Base-by-base conservation (phyloP, 2,888 invertebrate genomes). In the Laspeyria flexula region DNA sequence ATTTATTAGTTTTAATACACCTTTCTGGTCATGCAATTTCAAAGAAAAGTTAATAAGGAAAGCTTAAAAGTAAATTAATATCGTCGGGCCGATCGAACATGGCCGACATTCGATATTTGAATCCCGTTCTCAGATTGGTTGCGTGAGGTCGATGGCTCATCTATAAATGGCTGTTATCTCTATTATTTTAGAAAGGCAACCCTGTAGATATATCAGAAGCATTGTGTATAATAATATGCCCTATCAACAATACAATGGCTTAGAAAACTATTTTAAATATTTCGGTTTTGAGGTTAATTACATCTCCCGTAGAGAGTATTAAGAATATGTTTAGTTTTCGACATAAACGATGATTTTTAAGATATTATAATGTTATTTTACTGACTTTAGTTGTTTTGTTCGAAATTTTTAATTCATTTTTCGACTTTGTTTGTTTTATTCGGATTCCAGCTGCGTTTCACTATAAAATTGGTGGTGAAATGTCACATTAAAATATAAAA, bases 51-150 rank as follows among this genome's bases (percentile, higher is more conserved):
- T 80, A 78, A 75, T 79, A 78, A 77, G 75, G 75, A 77, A 79
- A 76, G 73, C 67, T 77, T 75, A 73, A 76, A 78, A 69, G 76
- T 75, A 80, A 79, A 69, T 70, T 73, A 77, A 80, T 77, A 82
- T 71, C 71, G 59, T 70, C 73, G 76, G 64, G 69, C 55, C 58
- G 65, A 61, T 67, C 71, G 71, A 65, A 65, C 52, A 59, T 49
- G 40, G 53, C 47, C 42, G 83, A 77, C 61, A 82, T 83, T 79
- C 74, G 79, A 84, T 83, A 82, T 81, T 78, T 62, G 65, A 77
- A 78, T 75, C 74, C 77, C 74, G 74, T 71, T 77, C 69, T 72
- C 62, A 67, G 65, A 70, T 69, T 71, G 72, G 72, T 68, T 68
- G 71, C 69, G 66, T 69, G 75, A 71, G 77, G 75, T 75, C 77